Evolutionary conservation across 2,113 vertebrate genomes (phyloP).

Genomic region (Amia ocellicauda): DNA sequence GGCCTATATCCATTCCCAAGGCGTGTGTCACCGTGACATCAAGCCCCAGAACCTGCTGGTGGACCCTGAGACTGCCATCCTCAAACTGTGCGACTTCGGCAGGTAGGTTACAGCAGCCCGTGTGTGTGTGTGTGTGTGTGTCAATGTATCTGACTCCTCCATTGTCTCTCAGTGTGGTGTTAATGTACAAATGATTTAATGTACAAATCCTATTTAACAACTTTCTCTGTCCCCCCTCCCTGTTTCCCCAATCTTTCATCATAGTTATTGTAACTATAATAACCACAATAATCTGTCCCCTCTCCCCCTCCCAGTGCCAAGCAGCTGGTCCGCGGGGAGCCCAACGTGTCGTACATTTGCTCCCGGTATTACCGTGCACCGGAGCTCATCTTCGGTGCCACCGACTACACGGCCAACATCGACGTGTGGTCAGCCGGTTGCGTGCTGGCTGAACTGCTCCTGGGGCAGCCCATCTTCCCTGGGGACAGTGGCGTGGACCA

Average conservation of each 20-base stretch:
- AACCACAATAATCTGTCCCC: too few species aligned
- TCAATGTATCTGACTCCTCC: slow-evolving; percentile 4
- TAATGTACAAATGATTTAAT: too few species aligned
- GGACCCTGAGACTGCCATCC: slow-evolving; percentile 86
- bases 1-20: slow-evolving; percentile 95
- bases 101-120: too few species aligned
- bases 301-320: slow-evolving; percentile 70
- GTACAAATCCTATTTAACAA: too few species aligned
- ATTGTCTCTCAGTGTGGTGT: too few species aligned
- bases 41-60: slow-evolving; percentile 92
- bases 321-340: slow-evolving; percentile 85
- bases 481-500: slow-evolving; percentile 92
- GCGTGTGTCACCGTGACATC: slow-evolving; percentile 90
- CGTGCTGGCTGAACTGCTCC: slow-evolving; percentile 82
- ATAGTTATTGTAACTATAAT: too few species aligned
- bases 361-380: slow-evolving; percentile 92
- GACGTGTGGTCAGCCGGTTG: slow-evolving; percentile 93
- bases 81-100: slow-evolving; percentile 92
- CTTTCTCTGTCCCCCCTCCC: not conserved
- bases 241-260: too few species aligned
- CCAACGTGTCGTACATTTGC: slow-evolving; percentile 93
- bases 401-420: slow-evolving; percentile 89
- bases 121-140: too few species aligned
- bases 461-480: slow-evolving; percentile 89
- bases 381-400: slow-evolving; percentile 91